Evolutionary conservation across 2,888 invertebrate species (phyloP).

Genomic region (Cryptophagus acutangulus): DNA sequence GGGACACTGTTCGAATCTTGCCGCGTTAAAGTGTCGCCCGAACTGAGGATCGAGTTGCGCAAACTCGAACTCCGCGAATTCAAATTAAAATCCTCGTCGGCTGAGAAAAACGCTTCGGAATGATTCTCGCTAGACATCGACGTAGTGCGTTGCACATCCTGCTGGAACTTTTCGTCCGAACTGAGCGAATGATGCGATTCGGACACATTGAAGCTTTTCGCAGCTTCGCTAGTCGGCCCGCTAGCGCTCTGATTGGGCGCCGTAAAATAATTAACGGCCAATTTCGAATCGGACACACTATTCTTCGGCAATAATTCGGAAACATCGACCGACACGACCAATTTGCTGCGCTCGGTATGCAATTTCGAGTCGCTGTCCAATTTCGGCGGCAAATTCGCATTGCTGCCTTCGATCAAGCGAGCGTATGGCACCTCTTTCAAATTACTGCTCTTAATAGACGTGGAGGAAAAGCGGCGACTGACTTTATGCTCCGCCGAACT

Average conservation of each 20-base stretch:
- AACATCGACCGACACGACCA: slow-evolving; percentile 46
- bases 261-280: slow-evolving; percentile 71
- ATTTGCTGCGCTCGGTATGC: slow-evolving; percentile 52
- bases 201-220: slow-evolving; percentile 54
- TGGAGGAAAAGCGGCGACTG: slow-evolving; percentile 60
- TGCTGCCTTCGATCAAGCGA: slow-evolving; percentile 66
- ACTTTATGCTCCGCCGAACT: slow-evolving; percentile 37
- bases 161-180: slow-evolving; percentile 56
- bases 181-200: slow-evolving; percentile 65
- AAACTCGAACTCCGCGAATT: slow-evolving; percentile 65
- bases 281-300: slow-evolving; percentile 79
- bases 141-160: slow-evolving; percentile 72
- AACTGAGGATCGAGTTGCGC: slow-evolving; percentile 60
- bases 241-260: slow-evolving; percentile 34
- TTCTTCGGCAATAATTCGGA: slow-evolving; percentile 63
- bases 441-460: slow-evolving; percentile 50
- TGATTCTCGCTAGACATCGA: slow-evolving; percentile 87
- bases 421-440: slow-evolving; percentile 71
- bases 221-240: slow-evolving; percentile 48
- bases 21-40: slow-evolving; percentile 36
- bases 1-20: slow-evolving; percentile 40
- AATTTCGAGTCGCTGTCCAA: slow-evolving; percentile 68
- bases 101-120: slow-evolving; percentile 89
- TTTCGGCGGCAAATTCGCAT: slow-evolving; percentile 50
- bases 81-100: slow-evolving; percentile 76